Evolutionary conservation across 2,888 invertebrate genomes (phyloP), one percentile per base, ranked within the genome.

Genomic region (Xestia rhomboidea): DNA sequence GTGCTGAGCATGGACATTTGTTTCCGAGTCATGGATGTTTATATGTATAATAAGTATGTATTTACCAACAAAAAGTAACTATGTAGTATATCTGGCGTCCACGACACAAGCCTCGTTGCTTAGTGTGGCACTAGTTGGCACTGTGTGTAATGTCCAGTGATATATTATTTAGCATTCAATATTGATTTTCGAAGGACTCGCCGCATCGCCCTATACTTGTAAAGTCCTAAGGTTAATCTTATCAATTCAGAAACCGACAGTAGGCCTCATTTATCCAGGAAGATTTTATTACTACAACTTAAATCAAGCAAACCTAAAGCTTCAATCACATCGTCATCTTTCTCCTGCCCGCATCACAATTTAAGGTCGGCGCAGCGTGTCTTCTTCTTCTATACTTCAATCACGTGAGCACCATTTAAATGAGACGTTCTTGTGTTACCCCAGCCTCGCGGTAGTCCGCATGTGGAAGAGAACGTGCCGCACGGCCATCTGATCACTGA

Each of bases 391-490:
- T 21, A 24, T 51, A 54, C 27, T 57, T 27, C 15, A 57, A 27
- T 57, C 27, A 34, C 11, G n/a, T 41, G 38, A 41, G 38, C 41
- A 64, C 41, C 41, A 64, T 64, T 41, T 41, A 41, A 41, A 38
- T n/a, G n/a, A 38, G 41, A 27, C 18, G 41, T 30, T 60, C 30
- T 11, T 62, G 5, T 41, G n/a, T 49, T 24, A 7, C 57, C 69
- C 2, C 82, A 97, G 97, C 97, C 97, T 7, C 93, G 95, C 34
- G 89, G 90, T 66, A 95, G 94, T 79, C 96, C 97, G 0, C 91
- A 93, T 76, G 96, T 98, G 6, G 92, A 96, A 38, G 98, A 98
- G 92, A 97, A 98, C 88, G 95, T 95, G 1, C 90, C 92, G 1
- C 91, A 91, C 15, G 96, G 95, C 0, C 92, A 90, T 67, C 67